Evolutionary conservation across 1,140 invertebrate genomes (phyloP).

Genomic region (Heliconius nattereri): DNA sequence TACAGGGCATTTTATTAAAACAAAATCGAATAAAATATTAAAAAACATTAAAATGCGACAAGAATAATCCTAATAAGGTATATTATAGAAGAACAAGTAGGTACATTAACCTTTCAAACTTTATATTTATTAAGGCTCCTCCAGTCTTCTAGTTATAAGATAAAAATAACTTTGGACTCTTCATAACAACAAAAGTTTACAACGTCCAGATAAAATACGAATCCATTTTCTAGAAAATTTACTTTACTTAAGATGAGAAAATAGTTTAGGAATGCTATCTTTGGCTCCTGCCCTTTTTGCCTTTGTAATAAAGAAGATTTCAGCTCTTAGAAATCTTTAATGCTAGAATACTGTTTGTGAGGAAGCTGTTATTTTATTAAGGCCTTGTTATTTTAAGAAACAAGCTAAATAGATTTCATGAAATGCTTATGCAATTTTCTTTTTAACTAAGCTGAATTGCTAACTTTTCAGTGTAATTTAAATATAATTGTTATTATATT

Average conservation of each 20-base stretch:
- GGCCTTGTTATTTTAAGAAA: background rate
- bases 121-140: constrained; percentile 1
- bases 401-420: no score
- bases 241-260: constrained; percentile 15
- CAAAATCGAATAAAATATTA: no score
- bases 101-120: background rate
- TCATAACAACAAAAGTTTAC: constrained; percentile 19
- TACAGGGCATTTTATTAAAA: no score
- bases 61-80: background rate
- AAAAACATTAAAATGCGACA: background rate
- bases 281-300: background rate
- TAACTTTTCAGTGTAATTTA: no score
- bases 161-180: constrained; percentile 4
- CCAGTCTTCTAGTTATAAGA: constrained; percentile 6
- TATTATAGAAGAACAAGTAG: background rate
- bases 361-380: background rate
- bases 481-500: no score
- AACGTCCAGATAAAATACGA: constrained; percentile 19
- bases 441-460: no score
- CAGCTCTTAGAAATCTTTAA: background rate
- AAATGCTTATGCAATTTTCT: no score
- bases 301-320: constrained; percentile 8
- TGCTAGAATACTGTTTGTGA: background rate
- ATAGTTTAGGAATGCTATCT: constrained; percentile 16
- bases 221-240: constrained; percentile 16